Base-by-base conservation (phyloP, 2,888 invertebrate genomes). In the Thalpophila matura region DNA sequence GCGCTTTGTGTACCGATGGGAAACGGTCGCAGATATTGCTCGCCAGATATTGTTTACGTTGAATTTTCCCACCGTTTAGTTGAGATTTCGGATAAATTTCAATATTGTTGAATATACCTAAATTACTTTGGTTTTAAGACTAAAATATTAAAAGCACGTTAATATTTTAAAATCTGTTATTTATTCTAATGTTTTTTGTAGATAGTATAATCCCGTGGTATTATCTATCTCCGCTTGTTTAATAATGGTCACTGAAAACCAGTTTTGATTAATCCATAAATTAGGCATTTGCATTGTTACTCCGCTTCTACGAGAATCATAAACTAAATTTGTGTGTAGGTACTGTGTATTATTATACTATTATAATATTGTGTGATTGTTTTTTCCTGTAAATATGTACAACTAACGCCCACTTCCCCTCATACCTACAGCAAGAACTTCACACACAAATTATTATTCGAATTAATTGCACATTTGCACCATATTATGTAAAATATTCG, bases 1-100 rank as follows among this genome's bases (percentile, higher is more conserved):
- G 7, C 29, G 43, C 62, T 74, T 70, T 74, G 78, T 77, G 26
- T 24, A 45, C 16, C 22, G 47, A 20, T 69, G 42, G 7, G 46
- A 51, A 74, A 18, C 26, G 27, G 10, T 49, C 31, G 29, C 27
- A 50, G 18, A 59, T 69, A 35, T 35, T 31, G 33, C 27, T 43
- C 10, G 16, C 4, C 26, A 24, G 24, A 43, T 43, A 47, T 37
- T 42, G 51, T 53, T 69, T 57, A 38, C 37, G 10, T 46, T 20
- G 7, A 4, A 27, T 51, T 42, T 58, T 47, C 27, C 20, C 31
- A 20, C 16, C 9, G 40, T 10, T 47, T 5, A n/a, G 45, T n/a
- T n/a, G n/a, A n/a, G n/a, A n/a, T n/a, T 37, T 4, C 24, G 7
- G 14, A 27, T 22, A 12, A 40, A 29, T 40, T 56, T 29, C 12